These are phyloP conservation scores for Vulpes lagopus DNA, from an alignment of 2,113 vertebrate genomes.

Conservation along the genomic window DNA sequence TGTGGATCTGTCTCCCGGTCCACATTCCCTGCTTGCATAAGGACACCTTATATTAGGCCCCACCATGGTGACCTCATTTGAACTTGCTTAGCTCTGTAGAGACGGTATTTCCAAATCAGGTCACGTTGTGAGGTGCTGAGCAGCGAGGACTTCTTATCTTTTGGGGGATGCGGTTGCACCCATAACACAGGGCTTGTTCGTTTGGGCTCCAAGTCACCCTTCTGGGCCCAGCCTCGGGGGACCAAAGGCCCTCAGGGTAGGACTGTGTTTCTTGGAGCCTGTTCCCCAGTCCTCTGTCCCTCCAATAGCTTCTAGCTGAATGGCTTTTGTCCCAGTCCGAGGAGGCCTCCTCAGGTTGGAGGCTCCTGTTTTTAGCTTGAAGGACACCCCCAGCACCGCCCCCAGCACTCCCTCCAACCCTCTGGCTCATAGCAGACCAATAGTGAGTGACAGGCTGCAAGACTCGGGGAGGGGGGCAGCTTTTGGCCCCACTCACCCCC, in stretches of 20 bases:
- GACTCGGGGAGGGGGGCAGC: neutral
- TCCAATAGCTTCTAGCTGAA: neutral
- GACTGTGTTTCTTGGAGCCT: neutral
- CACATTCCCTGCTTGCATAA: neutral
- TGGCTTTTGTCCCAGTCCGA: neutral
- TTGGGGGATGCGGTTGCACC: neutral
- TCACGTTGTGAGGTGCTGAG: neutral
- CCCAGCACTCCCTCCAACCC: neutral
- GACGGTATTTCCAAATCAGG: neutral
- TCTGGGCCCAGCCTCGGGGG: neutral
- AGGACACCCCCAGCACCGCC: rapidly evolving
- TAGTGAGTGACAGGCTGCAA: neutral
- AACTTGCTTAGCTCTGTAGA: neutral
- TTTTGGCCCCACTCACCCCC: neutral
- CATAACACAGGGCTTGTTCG: neutral
- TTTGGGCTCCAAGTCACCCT: neutral
- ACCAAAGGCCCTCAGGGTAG: neutral
- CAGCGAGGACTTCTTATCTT: neutral
- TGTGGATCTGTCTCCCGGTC: neutral
- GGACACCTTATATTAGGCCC: too few relatives aligned
- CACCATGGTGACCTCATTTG: neutral
- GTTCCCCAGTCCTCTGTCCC: neutral
- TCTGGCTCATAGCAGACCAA: neutral
- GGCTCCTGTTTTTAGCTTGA: neutral
- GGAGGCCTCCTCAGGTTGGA: neutral